Evolutionary conservation across 2,797 vertebrate species (phyloP).

Genomic region (Rhynchotus rufescens): DNA sequence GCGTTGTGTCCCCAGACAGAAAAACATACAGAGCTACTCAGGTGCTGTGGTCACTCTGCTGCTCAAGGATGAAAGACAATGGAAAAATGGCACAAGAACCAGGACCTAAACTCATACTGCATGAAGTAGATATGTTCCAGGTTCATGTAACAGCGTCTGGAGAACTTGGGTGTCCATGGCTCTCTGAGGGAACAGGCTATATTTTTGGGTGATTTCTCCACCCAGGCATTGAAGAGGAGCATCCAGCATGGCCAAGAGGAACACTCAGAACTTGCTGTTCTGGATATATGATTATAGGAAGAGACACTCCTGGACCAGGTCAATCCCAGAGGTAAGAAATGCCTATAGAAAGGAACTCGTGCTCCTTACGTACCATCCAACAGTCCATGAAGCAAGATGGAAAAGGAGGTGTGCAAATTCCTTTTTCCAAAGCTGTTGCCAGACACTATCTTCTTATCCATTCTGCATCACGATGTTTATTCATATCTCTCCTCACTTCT

Average conservation of each 20-base stretch:
- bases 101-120: neutral
- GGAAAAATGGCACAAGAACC: neutral
- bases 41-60: accelerated
- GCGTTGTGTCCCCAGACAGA: neutral
- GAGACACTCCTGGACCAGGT: neutral
- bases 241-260: neutral
- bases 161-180: accelerated
- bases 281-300: neutral
- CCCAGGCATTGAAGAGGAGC: neutral
- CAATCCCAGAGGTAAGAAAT: neutral
- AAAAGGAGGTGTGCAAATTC: neutral
- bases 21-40: neutral
- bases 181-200: neutral
- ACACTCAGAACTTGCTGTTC: neutral
- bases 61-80: neutral
- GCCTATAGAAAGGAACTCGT: neutral
- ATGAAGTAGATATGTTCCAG: neutral
- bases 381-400: neutral
- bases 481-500: neutral
- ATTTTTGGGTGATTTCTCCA: neutral
- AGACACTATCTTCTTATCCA: neutral
- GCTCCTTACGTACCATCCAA: neutral
- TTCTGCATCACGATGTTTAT: neutral
- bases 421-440: neutral
- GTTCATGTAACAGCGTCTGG: accelerated